phyloP scores from a whole-genome alignment of 2,113 vertebrate genomes.

The Nothoprocta perdicaria region DNA sequence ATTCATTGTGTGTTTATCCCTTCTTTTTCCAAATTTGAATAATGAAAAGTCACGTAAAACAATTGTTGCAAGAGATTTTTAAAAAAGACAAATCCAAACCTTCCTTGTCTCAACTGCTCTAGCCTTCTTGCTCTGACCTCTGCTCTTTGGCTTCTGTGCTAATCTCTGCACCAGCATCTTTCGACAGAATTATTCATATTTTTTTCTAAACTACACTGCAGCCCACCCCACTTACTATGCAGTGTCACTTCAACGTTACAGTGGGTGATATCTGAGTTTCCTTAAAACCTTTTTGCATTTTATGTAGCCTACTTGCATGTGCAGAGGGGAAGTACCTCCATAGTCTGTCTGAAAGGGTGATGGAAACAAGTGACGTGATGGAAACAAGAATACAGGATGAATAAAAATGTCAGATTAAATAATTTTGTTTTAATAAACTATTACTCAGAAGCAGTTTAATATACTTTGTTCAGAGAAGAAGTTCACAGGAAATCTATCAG shows the following conservation, averaged over 20 bases:
- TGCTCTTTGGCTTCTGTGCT: background rate
- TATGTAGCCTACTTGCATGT: fast-evolving
- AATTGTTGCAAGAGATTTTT: background rate
- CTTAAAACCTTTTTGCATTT: background rate
- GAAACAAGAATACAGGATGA: background rate
- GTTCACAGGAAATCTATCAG: background rate
- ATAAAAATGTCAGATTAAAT: background rate
- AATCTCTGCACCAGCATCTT: background rate
- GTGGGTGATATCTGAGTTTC: background rate
- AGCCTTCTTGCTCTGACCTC: background rate
- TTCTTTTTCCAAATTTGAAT: background rate
- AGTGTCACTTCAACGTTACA: background rate
- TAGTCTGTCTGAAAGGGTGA: background rate
- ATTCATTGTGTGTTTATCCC: fast-evolving
- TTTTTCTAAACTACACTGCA: background rate
- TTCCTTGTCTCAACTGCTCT: background rate
- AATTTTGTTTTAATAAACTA: background rate
- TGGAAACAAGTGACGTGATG: background rate
- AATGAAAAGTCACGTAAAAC: background rate
- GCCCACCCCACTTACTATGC: fast-evolving
- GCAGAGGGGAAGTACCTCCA: background rate
- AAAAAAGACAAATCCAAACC: background rate
- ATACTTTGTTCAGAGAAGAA: background rate
- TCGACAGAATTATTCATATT: background rate
- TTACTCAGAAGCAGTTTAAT: background rate